Percentiles rank a stretch among this genome's conserved stretches.
phyloP scores from a whole-genome alignment of 2,888 invertebrate genomes.

The Zonitis immaculata region DNA sequence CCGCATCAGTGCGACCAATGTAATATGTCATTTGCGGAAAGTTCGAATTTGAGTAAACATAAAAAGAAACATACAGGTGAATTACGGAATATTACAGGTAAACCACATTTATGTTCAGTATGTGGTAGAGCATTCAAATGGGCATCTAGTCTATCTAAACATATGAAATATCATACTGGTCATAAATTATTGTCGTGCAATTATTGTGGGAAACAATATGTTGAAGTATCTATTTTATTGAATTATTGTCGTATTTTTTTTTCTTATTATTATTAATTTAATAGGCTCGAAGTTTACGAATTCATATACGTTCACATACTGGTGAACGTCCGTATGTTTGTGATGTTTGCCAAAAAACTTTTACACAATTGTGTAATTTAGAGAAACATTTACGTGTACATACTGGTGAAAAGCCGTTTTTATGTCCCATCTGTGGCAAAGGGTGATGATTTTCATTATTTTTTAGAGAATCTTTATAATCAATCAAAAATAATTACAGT shows the following conservation, averaged over 20 bases:
- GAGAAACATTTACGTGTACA: constrained; percentile 49
- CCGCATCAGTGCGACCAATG: constrained; percentile 51
- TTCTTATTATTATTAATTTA: constrained; percentile 13
- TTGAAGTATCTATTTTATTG: constrained; percentile 39
- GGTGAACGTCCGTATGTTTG: constrained; percentile 48
- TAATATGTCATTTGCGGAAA: constrained; percentile 51
- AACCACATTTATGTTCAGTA: constrained; percentile 48
- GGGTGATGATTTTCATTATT: constrained; percentile 35
- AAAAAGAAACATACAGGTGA: constrained; percentile 52
- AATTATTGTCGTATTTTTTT: constrained; percentile 3
- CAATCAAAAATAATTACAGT: constrained; percentile 27
- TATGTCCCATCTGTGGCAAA: constrained; percentile 48
- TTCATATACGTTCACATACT: constrained; percentile 48
- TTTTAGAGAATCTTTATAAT: background rate
- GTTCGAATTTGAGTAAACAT: constrained; percentile 51
- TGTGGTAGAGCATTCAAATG: constrained; percentile 52
- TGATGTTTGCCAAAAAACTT: constrained; percentile 45
- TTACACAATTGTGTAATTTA: constrained; percentile 47
- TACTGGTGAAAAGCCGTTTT: constrained; percentile 48
- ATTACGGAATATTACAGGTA: constrained; percentile 47
- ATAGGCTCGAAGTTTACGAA: constrained; percentile 46
- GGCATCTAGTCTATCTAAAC: constrained; percentile 52
- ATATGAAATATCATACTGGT: constrained; percentile 53
- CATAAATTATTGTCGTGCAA: constrained; percentile 49
- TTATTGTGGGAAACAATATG: constrained; percentile 50